Evolutionary conservation across 2,797 vertebrate genomes (phyloP).

Genomic region (Pantherophis vulpinus): DNA sequence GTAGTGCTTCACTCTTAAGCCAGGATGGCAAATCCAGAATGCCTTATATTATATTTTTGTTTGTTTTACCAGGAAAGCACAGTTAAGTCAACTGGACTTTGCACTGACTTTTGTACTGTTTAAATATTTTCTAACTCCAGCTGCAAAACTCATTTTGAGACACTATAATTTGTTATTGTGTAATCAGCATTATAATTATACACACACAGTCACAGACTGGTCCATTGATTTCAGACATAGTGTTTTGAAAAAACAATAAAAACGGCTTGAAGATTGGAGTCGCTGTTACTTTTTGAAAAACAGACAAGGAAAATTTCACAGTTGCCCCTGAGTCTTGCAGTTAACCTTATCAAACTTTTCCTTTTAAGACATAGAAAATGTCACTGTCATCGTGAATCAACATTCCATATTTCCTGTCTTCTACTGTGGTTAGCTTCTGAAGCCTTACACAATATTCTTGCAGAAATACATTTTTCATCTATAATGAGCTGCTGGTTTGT

Average conservation of each 20-base stretch:
- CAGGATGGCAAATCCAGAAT: neutral
- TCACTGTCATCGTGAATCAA: conserved; percentile 36
- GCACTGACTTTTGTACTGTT: neutral
- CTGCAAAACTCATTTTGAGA: neutral
- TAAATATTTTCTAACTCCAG: neutral
- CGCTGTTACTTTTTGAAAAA: neutral
- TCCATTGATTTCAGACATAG: neutral
- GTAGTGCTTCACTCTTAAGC: neutral
- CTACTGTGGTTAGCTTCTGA: neutral
- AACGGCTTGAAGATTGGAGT: neutral
- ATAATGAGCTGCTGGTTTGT: neutral
- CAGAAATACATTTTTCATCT: neutral
- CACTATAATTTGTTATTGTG: neutral
- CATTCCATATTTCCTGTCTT: conserved; percentile 20
- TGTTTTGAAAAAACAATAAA: neutral
- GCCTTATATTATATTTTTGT: neutral
- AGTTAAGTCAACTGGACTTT: conserved; percentile 8
- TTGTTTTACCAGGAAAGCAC: neutral
- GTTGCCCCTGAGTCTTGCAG: conserved; percentile 29
- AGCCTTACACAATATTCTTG: neutral
- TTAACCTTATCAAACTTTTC: conserved; percentile 21
- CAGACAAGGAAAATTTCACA: neutral
- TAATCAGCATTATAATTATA: neutral
- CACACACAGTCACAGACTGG: neutral
- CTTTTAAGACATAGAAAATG: conserved; percentile 31